These are phyloP conservation scores for Hestina assimilis DNA, from an alignment of 1,140 invertebrate species.

Conservation along the genomic window DNA sequence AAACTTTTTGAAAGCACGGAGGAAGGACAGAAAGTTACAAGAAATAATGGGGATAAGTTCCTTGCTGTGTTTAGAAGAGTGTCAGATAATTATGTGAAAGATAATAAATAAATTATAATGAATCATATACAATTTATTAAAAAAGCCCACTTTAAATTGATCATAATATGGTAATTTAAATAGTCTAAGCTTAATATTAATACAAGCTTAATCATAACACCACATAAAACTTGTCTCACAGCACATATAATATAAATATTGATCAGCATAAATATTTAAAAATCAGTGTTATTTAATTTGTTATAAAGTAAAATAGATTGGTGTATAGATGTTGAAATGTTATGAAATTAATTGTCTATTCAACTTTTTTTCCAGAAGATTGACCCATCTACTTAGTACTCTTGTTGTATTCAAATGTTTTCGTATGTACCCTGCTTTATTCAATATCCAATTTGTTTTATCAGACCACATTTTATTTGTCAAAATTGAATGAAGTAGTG, in stretches of 20 bases:
- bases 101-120: conserved; percentile 26
- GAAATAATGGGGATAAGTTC: conserved; percentile 97
- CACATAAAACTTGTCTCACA: no score
- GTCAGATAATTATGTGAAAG: conserved; percentile 38
- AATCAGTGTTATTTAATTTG: no score
- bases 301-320: no score
- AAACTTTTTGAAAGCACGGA: conserved; percentile 96
- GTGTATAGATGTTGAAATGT: not conserved
- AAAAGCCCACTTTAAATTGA: not conserved
- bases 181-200: no score
- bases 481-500: conserved; percentile 53
- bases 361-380: conserved; percentile 59
- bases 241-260: no score
- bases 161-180: no score
- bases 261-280: no score
- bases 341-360: conserved; percentile 30
- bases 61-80: conserved; percentile 92
- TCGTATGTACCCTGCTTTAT: conserved; percentile 47
- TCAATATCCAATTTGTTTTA: conserved; percentile 51
- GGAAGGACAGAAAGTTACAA: conserved; percentile 98
- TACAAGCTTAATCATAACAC: no score
- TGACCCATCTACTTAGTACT: conserved; percentile 55
- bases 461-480: conserved; percentile 43
- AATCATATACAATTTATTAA: not conserved
- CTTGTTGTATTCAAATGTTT: conserved; percentile 50